Percentiles rank a stretch among this genome's conserved stretches.
Conservation (phyloP, 2,113 vertebrate genomes). For the Psittacula cyanocephala region DNA sequence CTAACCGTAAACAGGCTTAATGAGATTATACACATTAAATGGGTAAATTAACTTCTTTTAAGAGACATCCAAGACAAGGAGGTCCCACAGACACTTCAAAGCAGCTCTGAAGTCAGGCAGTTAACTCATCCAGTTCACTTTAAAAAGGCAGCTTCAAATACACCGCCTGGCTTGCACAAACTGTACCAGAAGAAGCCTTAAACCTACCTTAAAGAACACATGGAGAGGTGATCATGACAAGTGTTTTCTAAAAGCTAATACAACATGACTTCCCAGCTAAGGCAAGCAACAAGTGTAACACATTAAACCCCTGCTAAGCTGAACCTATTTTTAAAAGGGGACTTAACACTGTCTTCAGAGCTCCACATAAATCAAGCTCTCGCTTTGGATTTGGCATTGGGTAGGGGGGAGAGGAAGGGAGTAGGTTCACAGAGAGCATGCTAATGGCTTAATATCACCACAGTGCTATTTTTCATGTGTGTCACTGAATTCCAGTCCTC, state of each 20-base stretch:
- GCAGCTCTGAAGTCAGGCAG: not conserved
- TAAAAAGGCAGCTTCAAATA: not conserved
- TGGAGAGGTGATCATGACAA: not conserved
- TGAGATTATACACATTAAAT: constrained; percentile 27
- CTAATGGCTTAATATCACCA: not conserved
- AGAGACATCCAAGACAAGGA: not conserved
- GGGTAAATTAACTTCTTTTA: not conserved
- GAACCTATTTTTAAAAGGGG: constrained; percentile 11
- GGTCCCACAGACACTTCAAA: not conserved
- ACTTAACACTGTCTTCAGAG: not conserved
- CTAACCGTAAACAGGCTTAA: not conserved
- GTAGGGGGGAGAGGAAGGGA: not conserved
- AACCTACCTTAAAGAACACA: not conserved
- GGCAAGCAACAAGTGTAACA: not conserved
- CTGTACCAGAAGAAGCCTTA: not conserved
- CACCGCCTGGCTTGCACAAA: not conserved
- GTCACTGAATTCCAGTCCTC: not conserved
- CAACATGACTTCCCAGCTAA: not conserved
- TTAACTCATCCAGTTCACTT: not conserved
- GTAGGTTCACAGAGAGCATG: not conserved
- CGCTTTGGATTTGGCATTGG: not conserved
- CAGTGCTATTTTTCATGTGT: not conserved
- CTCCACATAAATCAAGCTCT: not conserved
- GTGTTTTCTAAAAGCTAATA: not conserved
- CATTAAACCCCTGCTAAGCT: not conserved